Evolutionary conservation across 1,140 invertebrate species (phyloP).

Genomic region (Drosophila virilis): DNA sequence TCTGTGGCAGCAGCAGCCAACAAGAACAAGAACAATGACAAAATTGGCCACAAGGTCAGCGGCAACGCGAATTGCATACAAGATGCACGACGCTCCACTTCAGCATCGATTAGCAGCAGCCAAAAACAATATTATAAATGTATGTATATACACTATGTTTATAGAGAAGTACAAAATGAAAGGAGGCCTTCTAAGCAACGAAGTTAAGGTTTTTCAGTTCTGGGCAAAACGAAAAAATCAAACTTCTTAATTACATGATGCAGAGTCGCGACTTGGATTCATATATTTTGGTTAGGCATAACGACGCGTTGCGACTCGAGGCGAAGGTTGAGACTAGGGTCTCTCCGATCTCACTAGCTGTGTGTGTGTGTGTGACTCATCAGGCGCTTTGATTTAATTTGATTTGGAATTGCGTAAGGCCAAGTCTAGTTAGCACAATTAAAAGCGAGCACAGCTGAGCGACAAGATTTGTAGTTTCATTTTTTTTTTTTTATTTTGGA

Average conservation of each 20-base stretch:
- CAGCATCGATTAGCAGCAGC: conserved; percentile 14
- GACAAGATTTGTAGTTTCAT: conserved; percentile 34
- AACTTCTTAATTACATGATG: conserved; percentile 74
- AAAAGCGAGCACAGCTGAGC: conserved; percentile 46
- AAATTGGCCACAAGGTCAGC: conserved; percentile 54
- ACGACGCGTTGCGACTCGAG: not conserved
- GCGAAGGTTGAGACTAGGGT: conserved; percentile 68
- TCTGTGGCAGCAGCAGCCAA: conserved; percentile 38
- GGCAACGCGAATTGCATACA: conserved; percentile 18
- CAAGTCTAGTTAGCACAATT: conserved; percentile 55
- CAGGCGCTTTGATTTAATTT: conserved; percentile 57
- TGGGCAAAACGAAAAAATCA: conserved; percentile 29
- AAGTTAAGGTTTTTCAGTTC: conserved; percentile 58
- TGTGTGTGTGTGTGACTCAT: conserved; percentile 64
- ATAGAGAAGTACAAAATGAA: conserved; percentile 44
- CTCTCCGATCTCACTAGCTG: conserved; percentile 4
- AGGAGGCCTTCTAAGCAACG: conserved; percentile 49
- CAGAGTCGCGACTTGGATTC: conserved; percentile 32
- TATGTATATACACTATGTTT: not conserved
- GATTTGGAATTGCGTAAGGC: conserved; percentile 73
- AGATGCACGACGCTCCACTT: conserved; percentile 27
- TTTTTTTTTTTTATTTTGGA: conserved; percentile 55
- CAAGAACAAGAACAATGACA: conserved; percentile 19
- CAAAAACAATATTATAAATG: conserved; percentile 14
- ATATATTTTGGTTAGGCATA: conserved; percentile 33